Percentiles rank a stretch among this genome's conserved stretches.
Conservation (phyloP, 2,888 invertebrate species). For the Leucoptera coffeella region DNA sequence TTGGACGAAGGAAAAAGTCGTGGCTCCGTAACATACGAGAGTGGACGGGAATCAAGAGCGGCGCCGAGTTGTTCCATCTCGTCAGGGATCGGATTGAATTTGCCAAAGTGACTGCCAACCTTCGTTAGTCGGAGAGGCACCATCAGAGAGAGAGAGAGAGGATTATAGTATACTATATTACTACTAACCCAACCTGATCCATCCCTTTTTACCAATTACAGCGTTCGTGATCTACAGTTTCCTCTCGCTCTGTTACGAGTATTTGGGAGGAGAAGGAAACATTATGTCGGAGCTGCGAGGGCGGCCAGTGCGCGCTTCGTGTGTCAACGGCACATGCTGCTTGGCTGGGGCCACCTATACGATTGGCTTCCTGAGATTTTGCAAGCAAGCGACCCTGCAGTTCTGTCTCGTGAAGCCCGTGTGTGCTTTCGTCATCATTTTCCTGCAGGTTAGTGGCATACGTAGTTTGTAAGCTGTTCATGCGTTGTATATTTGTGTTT, state of each 20-base stretch:
- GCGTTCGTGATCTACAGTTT: slow-evolving; percentile 99
- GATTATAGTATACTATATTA: too few species aligned
- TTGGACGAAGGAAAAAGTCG: too few species aligned
- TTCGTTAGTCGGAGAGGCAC: too few species aligned
- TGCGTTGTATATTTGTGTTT: too few species aligned
- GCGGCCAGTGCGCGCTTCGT: slow-evolving; percentile 92
- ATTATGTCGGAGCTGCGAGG: slow-evolving; percentile 99
- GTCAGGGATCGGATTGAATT: too few species aligned
- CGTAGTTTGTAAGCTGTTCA: slow-evolving; percentile 99
- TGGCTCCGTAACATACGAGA: too few species aligned
- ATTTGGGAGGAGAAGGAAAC: slow-evolving; percentile 97
- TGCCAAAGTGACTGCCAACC: too few species aligned
- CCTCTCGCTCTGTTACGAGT: slow-evolving; percentile 97
- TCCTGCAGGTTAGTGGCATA: slow-evolving; percentile 83
- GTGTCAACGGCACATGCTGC: slow-evolving; percentile 95
- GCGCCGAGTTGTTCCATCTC: too few species aligned
- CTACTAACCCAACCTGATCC: too few species aligned
- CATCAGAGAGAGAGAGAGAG: too few species aligned
- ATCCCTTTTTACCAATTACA: too few species aligned
- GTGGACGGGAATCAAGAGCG: too few species aligned
- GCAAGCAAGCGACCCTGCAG: slow-evolving; percentile 98
- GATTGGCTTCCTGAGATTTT: slow-evolving; percentile 96
- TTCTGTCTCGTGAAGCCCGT: slow-evolving; percentile 98
- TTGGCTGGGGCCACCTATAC: slow-evolving; percentile 92
- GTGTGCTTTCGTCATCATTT: slow-evolving; percentile 95